A percentile compares a stretch with the other conserved stretches of the same genome.
These are phyloP conservation scores for Napeogenes sylphis DNA, from an alignment of 2,888 invertebrate genomes.

Conservation along the genomic window DNA sequence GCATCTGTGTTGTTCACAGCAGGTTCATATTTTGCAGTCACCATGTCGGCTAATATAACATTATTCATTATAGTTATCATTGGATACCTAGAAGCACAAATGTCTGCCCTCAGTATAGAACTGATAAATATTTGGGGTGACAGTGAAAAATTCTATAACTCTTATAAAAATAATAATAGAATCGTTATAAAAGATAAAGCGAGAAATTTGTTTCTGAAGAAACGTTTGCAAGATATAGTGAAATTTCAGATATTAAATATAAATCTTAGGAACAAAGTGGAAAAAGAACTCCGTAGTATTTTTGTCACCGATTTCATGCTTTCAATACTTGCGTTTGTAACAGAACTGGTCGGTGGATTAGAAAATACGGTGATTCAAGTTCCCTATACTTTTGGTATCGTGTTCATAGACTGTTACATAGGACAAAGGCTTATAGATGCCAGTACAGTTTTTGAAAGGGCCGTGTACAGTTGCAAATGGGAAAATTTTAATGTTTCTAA, in stretches of 20 bases:
- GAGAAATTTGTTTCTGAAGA: slow-evolving; percentile 32
- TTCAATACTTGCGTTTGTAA: slow-evolving; percentile 41
- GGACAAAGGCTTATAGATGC: too few species aligned
- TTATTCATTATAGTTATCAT: slow-evolving; percentile 44
- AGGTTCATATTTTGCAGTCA: slow-evolving; percentile 38
- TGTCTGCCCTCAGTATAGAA: slow-evolving; percentile 48
- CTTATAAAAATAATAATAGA: slow-evolving; percentile 2
- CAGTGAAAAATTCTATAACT: slow-evolving; percentile 15
- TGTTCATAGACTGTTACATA: slow-evolving; percentile 33
- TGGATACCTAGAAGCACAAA: slow-evolving; percentile 53
- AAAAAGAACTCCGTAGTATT: slow-evolving; percentile 39
- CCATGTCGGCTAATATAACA: slow-evolving; percentile 42
- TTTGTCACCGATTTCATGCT: slow-evolving; percentile 45
- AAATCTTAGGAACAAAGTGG: slow-evolving; percentile 36
- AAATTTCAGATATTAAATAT: slow-evolving; percentile 40
- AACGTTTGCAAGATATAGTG: slow-evolving; percentile 37
- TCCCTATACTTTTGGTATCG: slow-evolving; percentile 41
- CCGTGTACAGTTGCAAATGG: slow-evolving; percentile 46
- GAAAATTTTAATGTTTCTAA: slow-evolving; percentile 19
- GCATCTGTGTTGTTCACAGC: slow-evolving; percentile 33
- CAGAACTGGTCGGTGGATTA: slow-evolving; percentile 49
- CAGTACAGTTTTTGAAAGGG: slow-evolving; percentile 26
- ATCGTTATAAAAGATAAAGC: slow-evolving; percentile 8
- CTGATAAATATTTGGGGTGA: slow-evolving; percentile 42
- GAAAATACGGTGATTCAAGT: slow-evolving; percentile 47